Evolutionary conservation across 1,140 invertebrate species (phyloP).

Genomic region (Physella acuta): DNA sequence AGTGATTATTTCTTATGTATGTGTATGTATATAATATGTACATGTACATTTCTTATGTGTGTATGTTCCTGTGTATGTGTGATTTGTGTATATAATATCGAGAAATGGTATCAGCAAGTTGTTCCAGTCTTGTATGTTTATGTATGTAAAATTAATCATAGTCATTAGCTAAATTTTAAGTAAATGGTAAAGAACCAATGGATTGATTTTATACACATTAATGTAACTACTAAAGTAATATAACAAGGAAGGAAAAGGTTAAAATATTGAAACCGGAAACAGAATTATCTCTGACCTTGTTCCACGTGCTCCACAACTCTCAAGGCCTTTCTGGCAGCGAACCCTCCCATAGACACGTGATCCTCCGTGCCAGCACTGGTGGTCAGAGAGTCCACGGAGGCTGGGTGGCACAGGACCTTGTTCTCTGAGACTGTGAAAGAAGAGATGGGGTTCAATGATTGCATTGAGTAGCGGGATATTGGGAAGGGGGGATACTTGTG

Average conservation of each 20-base stretch:
- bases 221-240: background rate
- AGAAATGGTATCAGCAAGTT: too few relatives aligned
- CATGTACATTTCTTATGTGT: too few relatives aligned
- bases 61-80: too few relatives aligned
- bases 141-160: too few relatives aligned
- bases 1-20: too few relatives aligned
- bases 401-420: constrained; percentile 75
- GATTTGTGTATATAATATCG: too few relatives aligned
- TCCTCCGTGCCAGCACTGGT: constrained; percentile 78
- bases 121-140: too few relatives aligned
- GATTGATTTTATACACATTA: background rate
- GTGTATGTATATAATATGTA: too few relatives aligned
- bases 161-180: background rate
- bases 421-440: constrained; percentile 65
- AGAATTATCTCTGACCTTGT: constrained; percentile 51
- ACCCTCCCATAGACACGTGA: constrained; percentile 76
- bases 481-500: too few relatives aligned
- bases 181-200: background rate
- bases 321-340: constrained; percentile 71
- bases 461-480: too few relatives aligned
- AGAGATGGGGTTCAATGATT: too few relatives aligned
- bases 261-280: background rate
- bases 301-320: constrained; percentile 72
- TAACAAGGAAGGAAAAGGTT: background rate
- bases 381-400: constrained; percentile 72